Conservation (phyloP, 2,113 vertebrate species). For the Leiothrix lutea region DNA sequence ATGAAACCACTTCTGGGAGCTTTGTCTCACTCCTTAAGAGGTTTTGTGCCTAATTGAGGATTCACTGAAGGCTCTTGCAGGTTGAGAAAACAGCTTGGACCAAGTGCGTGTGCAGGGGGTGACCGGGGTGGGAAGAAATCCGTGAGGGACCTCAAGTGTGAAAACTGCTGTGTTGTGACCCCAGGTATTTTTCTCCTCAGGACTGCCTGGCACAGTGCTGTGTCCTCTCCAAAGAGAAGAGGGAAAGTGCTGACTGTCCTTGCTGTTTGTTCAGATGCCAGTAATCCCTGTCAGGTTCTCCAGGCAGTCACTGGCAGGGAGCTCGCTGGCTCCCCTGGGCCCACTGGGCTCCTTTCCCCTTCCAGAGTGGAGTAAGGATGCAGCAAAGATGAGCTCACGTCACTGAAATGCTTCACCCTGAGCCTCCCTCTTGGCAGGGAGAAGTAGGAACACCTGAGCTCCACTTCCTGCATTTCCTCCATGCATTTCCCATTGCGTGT, state of each 20-base stretch:
- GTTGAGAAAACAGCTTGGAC: background rate
- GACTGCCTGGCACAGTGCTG: background rate
- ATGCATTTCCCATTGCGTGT: background rate
- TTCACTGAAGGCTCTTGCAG: background rate
- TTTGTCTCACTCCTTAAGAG: background rate
- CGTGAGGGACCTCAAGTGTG: background rate
- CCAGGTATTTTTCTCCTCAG: background rate
- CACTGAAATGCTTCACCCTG: background rate
- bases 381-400: background rate
- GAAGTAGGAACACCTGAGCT: background rate
- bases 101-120: background rate
- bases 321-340: background rate
- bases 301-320: background rate
- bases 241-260: background rate
- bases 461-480: background rate
- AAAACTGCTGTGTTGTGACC: background rate
- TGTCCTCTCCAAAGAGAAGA: background rate
- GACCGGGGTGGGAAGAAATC: background rate
- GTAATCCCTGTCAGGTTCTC: background rate
- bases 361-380: background rate
- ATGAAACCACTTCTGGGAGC: constrained; percentile 3
- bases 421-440: background rate
- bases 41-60: background rate
- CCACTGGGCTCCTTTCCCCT: background rate
- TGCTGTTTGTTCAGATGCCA: background rate